Evolutionary conservation across 2,888 invertebrate genomes (phyloP).

Genomic region (Eupithecia subfuscata): DNA sequence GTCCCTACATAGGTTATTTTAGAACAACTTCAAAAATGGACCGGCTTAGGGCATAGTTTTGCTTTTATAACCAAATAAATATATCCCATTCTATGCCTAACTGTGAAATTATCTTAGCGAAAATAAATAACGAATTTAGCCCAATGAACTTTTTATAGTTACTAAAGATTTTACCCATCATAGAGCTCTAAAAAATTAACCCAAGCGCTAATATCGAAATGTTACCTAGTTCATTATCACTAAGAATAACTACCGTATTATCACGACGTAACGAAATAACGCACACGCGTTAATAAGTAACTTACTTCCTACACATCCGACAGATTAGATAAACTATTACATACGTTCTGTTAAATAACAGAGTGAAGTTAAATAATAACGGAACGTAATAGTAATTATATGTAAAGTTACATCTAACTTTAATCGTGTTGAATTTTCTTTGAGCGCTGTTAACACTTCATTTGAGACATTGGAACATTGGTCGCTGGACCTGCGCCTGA

Average conservation of each 20-base stretch:
- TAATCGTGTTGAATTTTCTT: background rate
- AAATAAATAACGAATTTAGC: background rate
- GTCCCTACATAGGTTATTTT: too few relatives aligned
- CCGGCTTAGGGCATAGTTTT: too few relatives aligned
- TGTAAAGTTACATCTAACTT: background rate
- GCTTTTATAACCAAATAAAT: background rate
- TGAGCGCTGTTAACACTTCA: background rate
- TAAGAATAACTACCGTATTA: background rate
- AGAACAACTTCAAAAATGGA: too few relatives aligned
- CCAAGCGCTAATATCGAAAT: background rate
- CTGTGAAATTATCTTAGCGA: too few relatives aligned
- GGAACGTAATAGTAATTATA: conserved; percentile 3
- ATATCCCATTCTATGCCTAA: background rate
- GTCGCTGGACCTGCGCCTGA: too few relatives aligned
- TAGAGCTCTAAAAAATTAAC: background rate
- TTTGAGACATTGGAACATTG: too few relatives aligned
- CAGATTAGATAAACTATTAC: conserved; percentile 18
- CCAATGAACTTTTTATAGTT: too few relatives aligned
- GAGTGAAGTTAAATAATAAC: conserved; percentile 4
- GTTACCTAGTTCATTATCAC: background rate
- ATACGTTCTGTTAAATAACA: conserved; percentile 17
- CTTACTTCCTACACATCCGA: background rate
- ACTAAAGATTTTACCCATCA: background rate
- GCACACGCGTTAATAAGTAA: background rate
- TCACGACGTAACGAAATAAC: conserved; percentile 7